Evolutionary conservation across 2,113 vertebrate species (phyloP).

Genomic region (Erpornis zantholeuca): DNA sequence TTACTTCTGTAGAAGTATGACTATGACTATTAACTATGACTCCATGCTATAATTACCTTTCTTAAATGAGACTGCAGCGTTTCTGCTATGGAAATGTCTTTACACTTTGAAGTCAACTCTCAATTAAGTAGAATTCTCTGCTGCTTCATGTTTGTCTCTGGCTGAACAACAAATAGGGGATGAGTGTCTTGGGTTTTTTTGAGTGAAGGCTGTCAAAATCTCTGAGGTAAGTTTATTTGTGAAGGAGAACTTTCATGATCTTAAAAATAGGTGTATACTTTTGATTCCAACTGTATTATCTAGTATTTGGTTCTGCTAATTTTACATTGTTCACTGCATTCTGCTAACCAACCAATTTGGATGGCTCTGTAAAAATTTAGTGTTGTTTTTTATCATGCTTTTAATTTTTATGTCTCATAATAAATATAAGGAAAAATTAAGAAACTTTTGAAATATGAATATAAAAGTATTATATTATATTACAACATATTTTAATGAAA

Average conservation of each 20-base stretch:
- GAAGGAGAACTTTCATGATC: not conserved
- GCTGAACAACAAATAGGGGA: not conserved
- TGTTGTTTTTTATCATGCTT: not conserved
- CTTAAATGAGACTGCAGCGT: not conserved
- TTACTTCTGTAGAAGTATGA: not conserved
- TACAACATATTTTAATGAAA: not conserved
- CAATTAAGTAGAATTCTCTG: not conserved
- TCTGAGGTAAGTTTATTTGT: not conserved
- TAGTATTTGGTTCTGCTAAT: not conserved
- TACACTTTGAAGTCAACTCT: not conserved
- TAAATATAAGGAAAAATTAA: not conserved
- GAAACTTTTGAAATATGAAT: not conserved
- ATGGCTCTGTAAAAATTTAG: not conserved
- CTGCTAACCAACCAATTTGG: not conserved
- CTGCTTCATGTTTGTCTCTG: not conserved
- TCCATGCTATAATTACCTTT: not conserved
- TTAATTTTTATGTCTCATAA: not conserved
- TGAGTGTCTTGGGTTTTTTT: not conserved
- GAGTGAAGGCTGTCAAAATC: not conserved
- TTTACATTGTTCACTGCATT: not conserved
- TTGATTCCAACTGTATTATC: not conserved
- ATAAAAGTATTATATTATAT: not conserved
- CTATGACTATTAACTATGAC: not conserved
- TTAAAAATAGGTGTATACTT: not conserved
- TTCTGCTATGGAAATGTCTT: not conserved